Evolutionary conservation across 2,888 invertebrate species (phyloP).

Genomic region (Pantelozetes paolii): DNA sequence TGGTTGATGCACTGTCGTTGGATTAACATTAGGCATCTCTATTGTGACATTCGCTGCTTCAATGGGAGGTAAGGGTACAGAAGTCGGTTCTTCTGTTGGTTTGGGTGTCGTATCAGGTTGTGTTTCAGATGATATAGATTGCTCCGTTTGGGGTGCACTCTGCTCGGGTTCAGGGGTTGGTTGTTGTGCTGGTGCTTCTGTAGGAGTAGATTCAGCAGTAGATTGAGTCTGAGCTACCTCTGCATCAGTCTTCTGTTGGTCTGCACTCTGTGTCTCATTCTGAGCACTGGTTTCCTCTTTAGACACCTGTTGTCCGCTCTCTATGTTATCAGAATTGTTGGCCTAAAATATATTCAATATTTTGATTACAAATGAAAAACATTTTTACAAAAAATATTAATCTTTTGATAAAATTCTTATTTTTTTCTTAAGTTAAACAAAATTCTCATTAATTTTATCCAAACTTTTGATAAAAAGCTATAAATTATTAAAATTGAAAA

Average conservation of each 20-base stretch:
- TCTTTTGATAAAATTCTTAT: not conserved
- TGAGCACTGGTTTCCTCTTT: constrained; percentile 11
- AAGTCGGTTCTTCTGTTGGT: not conserved
- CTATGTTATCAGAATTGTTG: constrained; percentile 8
- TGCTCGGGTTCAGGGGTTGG: not conserved
- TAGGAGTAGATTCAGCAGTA: not conserved
- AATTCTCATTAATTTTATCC: no score
- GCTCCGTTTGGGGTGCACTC: not conserved
- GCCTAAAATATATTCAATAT: not conserved
- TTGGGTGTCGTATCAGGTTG: not conserved
- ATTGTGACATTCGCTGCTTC: no score
- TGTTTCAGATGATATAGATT: no score
- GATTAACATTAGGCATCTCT: not conserved
- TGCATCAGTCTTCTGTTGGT: not conserved
- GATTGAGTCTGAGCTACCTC: not conserved
- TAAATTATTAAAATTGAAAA: no score
- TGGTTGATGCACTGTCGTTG: not conserved
- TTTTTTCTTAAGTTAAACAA: no score
- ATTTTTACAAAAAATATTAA: not conserved
- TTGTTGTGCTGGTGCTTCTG: not conserved
- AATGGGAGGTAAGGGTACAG: no score
- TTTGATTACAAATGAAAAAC: not conserved
- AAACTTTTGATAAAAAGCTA: no score
- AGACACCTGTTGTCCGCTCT: constrained; percentile 5
- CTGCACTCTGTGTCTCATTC: not conserved